Evolutionary conservation across 1,140 invertebrate genomes (phyloP).

Genomic region (Agrilus planipennis): DNA sequence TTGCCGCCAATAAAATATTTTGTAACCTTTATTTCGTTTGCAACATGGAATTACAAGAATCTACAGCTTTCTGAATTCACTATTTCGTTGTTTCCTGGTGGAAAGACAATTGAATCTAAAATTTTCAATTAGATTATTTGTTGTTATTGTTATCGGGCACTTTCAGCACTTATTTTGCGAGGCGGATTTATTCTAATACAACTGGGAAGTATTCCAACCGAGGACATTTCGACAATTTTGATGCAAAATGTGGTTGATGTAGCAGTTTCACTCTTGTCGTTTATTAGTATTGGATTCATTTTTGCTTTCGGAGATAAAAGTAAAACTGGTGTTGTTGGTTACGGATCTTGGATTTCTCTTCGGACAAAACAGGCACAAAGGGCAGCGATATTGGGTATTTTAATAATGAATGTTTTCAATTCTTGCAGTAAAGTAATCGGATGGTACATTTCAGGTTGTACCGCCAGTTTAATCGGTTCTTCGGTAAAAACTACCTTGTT

Average conservation of each 20-base stretch:
- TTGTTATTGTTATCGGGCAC: neutral
- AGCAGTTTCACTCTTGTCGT: slow-evolving; percentile 13
- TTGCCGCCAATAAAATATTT: too few relatives aligned
- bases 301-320: slow-evolving; percentile 18
- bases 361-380: too few relatives aligned
- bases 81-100: too few relatives aligned
- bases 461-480: slow-evolving; percentile 15
- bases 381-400: too few relatives aligned
- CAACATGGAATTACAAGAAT: too few relatives aligned
- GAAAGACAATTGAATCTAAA: too few relatives aligned
- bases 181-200: slow-evolving; percentile 20
- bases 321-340: slow-evolving; percentile 15
- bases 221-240: slow-evolving; percentile 19
- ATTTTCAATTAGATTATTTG: too few relatives aligned
- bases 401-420: neutral
- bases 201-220: slow-evolving; percentile 18
- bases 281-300: slow-evolving; percentile 16
- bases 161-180: slow-evolving; percentile 18
- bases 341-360: slow-evolving; percentile 11
- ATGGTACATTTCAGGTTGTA: slow-evolving; percentile 15
- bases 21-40: too few relatives aligned
- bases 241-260: slow-evolving; percentile 23
- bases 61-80: too few relatives aligned
- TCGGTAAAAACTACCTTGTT: slow-evolving; percentile 18
- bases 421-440: neutral